A percentile compares a stretch with the other conserved stretches of the same genome.
phyloP scores from a whole-genome alignment of 2,113 vertebrate genomes.

The Charadrius vociferus region DNA sequence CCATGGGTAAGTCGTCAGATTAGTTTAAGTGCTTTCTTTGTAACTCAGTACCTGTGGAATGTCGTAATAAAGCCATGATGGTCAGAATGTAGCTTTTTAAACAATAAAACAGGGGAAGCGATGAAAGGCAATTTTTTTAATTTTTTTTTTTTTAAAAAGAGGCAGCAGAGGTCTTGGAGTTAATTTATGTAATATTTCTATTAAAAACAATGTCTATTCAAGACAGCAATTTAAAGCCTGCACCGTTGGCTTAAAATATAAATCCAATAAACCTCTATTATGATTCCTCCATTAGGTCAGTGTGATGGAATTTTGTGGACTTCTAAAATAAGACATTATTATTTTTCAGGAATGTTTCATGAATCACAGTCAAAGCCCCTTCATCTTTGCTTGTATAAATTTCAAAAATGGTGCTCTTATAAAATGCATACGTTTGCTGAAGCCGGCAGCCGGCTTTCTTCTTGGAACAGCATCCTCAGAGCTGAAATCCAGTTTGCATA shows the following conservation, averaged over 20 bases:
- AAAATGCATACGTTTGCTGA: not conserved
- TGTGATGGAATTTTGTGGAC: not conserved
- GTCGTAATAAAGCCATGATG: not conserved
- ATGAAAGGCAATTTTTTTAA: not conserved
- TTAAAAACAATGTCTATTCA: not conserved
- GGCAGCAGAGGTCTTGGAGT: not conserved
- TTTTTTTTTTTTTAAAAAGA: not conserved
- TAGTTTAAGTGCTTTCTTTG: not conserved
- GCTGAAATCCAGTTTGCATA: rapidly evolving
- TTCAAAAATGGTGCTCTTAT: not conserved
- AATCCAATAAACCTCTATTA: not conserved
- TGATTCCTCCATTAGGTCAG: not conserved
- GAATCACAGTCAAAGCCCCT: not conserved
- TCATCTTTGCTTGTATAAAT: not conserved
- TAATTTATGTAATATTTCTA: not conserved
- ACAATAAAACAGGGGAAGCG: not conserved
- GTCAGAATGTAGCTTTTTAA: not conserved
- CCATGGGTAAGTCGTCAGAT: constrained; percentile 38
- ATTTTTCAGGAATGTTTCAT: constrained; percentile 22
- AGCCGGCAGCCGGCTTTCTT: rapidly evolving
- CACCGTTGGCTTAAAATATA: not conserved
- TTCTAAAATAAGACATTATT: constrained; percentile 19
- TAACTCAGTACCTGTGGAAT: constrained; percentile 2
- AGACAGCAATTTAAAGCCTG: not conserved
- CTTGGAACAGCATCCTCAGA: not conserved